phyloP scores from a whole-genome alignment of 2,888 invertebrate genomes.

The Villa cingulata region DNA sequence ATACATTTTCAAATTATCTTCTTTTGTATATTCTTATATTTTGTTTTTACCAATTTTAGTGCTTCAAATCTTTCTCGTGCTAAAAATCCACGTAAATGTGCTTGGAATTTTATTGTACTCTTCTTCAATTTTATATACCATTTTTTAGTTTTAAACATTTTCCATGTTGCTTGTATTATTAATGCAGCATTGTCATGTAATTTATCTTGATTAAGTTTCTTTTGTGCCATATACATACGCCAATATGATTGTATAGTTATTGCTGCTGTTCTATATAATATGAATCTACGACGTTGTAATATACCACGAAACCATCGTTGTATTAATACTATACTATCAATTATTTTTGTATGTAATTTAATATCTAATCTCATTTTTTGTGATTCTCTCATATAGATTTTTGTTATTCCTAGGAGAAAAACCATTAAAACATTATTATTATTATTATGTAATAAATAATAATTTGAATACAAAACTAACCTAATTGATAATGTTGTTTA shows the following conservation, averaged over 20 bases:
- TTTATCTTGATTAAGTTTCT: constrained; percentile 35
- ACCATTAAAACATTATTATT: not conserved
- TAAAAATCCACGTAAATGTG: constrained; percentile 53
- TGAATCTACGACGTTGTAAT: constrained; percentile 62
- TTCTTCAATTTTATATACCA: constrained; percentile 52
- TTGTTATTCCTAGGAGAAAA: constrained; percentile 51
- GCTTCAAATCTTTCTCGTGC: constrained; percentile 44
- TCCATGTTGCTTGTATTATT: constrained; percentile 68
- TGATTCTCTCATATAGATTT: constrained; percentile 87
- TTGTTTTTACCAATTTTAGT: constrained; percentile 20
- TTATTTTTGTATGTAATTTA: constrained; percentile 83
- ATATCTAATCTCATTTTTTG: constrained; percentile 88
- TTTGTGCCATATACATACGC: constrained; percentile 51
- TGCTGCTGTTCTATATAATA: constrained; percentile 57
- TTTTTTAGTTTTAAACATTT: constrained; percentile 50
- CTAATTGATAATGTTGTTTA: constrained; percentile 80
- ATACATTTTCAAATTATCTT: too few species aligned
- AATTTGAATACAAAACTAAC: constrained; percentile 23
- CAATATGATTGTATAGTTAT: constrained; percentile 62
- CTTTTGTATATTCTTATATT: too few species aligned
- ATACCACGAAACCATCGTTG: constrained; percentile 83
- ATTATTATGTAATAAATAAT: not conserved
- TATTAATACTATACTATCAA: constrained; percentile 80
- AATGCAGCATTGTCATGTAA: constrained; percentile 45
- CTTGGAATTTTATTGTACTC: constrained; percentile 53